These are phyloP conservation scores for Oncorhynchus gorbuscha DNA, from an alignment of 2,113 vertebrate species.

Conservation along the genomic window DNA sequence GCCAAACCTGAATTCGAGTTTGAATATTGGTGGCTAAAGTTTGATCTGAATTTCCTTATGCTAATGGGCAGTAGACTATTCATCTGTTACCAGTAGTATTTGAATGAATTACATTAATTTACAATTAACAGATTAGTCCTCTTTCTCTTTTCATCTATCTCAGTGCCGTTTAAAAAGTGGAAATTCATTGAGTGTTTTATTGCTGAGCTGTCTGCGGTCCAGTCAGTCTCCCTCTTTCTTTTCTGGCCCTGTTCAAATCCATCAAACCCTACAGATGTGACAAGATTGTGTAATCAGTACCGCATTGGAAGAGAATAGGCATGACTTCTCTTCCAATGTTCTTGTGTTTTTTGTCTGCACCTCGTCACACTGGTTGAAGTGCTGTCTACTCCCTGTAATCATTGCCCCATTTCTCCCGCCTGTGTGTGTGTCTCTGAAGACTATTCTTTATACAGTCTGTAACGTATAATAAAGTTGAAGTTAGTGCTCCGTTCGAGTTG, in stretches of 20 bases:
- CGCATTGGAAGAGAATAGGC: too few relatives aligned
- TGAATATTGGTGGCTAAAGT: not conserved
- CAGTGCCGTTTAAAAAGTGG: not conserved
- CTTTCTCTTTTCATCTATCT: not conserved
- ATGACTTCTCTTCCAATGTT: too few relatives aligned
- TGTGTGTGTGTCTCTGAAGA: not conserved
- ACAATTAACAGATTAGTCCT: slow-evolving; percentile 9
- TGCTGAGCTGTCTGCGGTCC: not conserved
- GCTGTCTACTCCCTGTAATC: not conserved
- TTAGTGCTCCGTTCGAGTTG: not conserved
- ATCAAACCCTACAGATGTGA: not conserved
- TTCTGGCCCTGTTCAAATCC: not conserved
- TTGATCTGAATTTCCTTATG: not conserved
- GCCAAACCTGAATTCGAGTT: not conserved
- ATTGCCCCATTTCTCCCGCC: not conserved
- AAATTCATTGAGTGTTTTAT: not conserved
- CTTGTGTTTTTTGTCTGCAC: too few relatives aligned
- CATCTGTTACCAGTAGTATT: not conserved
- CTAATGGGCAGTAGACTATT: not conserved
- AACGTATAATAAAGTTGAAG: not conserved
- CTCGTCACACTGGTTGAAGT: too few relatives aligned
- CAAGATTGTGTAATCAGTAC: not conserved
- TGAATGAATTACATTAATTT: slow-evolving; percentile 11
- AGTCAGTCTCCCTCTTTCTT: not conserved
- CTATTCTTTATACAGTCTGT: not conserved